phyloP scores from a whole-genome alignment of 2,113 vertebrate species.

The Protobothrops flavoviridis region DNA sequence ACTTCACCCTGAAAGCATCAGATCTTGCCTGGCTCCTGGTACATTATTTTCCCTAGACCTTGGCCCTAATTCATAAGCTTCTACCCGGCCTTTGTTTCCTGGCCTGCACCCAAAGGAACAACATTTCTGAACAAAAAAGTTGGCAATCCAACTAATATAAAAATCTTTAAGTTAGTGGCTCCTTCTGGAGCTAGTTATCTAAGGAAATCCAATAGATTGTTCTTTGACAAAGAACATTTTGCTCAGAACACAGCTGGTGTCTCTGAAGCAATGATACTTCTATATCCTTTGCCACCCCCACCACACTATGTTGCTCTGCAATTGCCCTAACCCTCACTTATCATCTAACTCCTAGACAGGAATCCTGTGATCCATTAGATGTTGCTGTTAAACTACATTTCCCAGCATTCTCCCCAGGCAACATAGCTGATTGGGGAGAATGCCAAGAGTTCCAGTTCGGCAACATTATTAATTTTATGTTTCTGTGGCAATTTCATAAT shows the following conservation, averaged over 20 bases:
- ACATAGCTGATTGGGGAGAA: neutral
- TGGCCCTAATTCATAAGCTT: neutral
- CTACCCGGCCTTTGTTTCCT: neutral
- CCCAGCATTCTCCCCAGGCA: neutral
- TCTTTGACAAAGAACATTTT: neutral
- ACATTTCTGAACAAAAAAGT: neutral
- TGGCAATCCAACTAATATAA: neutral
- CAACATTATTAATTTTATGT: neutral
- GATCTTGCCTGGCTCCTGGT: neutral
- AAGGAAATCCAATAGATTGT: neutral
- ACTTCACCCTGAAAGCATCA: neutral
- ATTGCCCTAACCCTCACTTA: no score
- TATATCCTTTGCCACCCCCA: neutral
- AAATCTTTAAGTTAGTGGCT: neutral
- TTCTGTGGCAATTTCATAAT: neutral
- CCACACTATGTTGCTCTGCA: neutral
- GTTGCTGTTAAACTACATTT: neutral
- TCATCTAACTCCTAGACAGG: neutral
- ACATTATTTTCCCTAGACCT: no score
- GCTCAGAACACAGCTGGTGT: neutral
- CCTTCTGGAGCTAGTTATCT: neutral
- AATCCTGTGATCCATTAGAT: neutral
- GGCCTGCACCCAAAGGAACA: neutral
- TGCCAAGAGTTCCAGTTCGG: neutral
- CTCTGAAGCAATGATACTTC: neutral